Base-by-base conservation (phyloP, 2,797 vertebrate species). In the Psittacula echo region DNA sequence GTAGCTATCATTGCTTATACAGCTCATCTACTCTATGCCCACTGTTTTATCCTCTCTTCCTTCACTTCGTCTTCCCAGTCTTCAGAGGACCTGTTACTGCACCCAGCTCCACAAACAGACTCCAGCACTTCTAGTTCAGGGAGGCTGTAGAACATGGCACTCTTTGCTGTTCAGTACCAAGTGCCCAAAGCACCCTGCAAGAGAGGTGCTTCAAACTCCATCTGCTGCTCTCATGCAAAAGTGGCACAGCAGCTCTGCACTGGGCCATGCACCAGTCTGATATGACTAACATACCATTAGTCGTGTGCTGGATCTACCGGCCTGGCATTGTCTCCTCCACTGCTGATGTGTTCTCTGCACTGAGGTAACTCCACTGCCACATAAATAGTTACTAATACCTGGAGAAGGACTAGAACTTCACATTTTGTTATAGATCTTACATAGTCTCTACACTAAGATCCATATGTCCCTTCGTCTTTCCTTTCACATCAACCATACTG, bases 181-280 rank as follows among this genome's bases (percentile, higher is more conserved):
- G 37, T 4, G 6, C 53, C 53, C 65, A 58, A 26, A 67, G 32
- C 32, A 26, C 39, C 0, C 0, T 1, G 2, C 37, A n/a, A 8
- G 8, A 70, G 48, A 60, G 19, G 10, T 39, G 79, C 30, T 80
- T 84, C 51, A 60, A 41, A 45, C 56, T 56, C 65, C 51, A 64
- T 4, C 68, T 54, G 66, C 61, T 88, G 86, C 75, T 60, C 23
- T 54, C 4, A 2, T 0, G 56, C 37, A 44, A 74, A 34, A 37
- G 53, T 1, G 2, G 42, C 58, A 51, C n/a, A 24, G 74, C 83
- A 58, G 34, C 50, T 87, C 50, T n/a, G 34, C 27, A 26, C 45
- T 32, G 61, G 32, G 68, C 30, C n/a, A 3, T 1, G 56, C 16
- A 65, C 29, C 75, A 70, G 10, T 22, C 42, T 54, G 51, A n/a